Percentiles rank a stretch among this genome's conserved stretches.
These are phyloP conservation scores for Lethenteron reissneri DNA, from an alignment of 2,113 vertebrate genomes.

Conservation along the genomic window DNA sequence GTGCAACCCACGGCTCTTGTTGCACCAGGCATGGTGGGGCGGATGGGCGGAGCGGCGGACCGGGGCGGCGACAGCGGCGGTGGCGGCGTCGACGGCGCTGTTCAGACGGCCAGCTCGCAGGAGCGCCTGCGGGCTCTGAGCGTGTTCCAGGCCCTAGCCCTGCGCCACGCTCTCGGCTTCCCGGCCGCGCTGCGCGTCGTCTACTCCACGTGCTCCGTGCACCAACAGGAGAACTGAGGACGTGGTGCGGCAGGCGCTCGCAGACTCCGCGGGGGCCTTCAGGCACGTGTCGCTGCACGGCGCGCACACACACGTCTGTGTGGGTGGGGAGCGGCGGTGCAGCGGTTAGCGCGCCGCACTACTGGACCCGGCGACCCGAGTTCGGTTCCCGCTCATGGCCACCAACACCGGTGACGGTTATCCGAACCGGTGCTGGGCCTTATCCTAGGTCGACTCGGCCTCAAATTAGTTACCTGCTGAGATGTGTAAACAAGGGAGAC, in stretches of 20 bases:
- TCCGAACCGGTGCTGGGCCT: background rate
- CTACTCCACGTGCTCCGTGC: slow-evolving; percentile 81
- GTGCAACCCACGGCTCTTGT: background rate
- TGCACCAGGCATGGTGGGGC: slow-evolving; percentile 43
- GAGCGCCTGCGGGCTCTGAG: slow-evolving; percentile 41
- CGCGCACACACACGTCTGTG: background rate
- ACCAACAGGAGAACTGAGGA: slow-evolving; percentile 69
- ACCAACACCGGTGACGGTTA: background rate
- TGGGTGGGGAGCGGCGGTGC: background rate
- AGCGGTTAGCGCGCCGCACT: background rate
- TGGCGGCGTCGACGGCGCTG: too few relatives aligned
- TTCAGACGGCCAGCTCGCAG: background rate
- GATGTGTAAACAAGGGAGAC: too few relatives aligned
- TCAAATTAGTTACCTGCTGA: background rate
- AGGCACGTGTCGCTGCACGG: slow-evolving; percentile 24
- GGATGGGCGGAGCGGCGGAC: slow-evolving; percentile 16
- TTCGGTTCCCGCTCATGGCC: background rate
- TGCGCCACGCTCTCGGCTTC: slow-evolving; percentile 48
- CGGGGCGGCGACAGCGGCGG: too few relatives aligned
- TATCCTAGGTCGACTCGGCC: background rate
- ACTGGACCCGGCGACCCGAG: background rate
- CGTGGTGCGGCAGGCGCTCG: slow-evolving; percentile 33
- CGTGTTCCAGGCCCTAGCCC: slow-evolving; percentile 42
- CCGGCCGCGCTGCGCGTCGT: slow-evolving; percentile 39
- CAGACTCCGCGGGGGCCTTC: slow-evolving; percentile 26